A percentile compares a stretch with the other conserved stretches of the same genome.
phyloP scores from a whole-genome alignment of 2,113 vertebrate species.

The Phrynosoma platyrhinos region DNA sequence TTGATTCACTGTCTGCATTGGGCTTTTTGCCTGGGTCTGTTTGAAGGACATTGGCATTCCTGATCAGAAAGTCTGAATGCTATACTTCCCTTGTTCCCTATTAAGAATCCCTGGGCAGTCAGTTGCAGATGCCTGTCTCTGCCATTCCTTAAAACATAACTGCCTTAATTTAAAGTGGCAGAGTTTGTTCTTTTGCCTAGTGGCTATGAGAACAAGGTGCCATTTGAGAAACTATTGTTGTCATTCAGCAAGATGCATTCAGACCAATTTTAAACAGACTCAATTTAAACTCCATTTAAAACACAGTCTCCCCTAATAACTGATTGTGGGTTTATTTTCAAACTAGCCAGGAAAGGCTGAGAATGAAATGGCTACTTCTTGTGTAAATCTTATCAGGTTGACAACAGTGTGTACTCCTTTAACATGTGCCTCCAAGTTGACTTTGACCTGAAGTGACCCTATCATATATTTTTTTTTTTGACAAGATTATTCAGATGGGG shows the following conservation, averaged over 20 bases:
- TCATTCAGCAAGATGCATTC: background rate
- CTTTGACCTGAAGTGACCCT: no score
- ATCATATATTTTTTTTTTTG: no score
- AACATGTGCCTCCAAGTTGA: background rate
- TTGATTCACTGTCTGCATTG: background rate
- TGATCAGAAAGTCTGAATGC: background rate
- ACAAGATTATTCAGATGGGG: no score
- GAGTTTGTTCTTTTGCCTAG: background rate
- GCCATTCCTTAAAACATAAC: background rate
- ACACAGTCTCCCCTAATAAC: background rate
- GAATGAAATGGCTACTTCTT: background rate
- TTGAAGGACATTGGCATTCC: background rate
- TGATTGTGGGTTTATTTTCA: background rate
- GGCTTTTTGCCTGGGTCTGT: background rate
- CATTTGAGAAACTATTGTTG: background rate
- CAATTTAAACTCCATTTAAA: background rate
- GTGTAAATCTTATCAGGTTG: background rate
- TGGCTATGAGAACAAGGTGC: background rate
- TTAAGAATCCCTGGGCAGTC: background rate
- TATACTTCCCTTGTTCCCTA: background rate
- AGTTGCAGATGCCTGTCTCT: background rate
- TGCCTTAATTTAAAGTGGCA: constrained; percentile 21
- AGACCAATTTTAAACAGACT: background rate
- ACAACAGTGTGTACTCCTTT: background rate
- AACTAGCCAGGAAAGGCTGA: background rate